These are phyloP conservation scores for Rhabdophis nuchalis DNA, from an alignment of 2,797 vertebrate species.

Conservation along the genomic window DNA sequence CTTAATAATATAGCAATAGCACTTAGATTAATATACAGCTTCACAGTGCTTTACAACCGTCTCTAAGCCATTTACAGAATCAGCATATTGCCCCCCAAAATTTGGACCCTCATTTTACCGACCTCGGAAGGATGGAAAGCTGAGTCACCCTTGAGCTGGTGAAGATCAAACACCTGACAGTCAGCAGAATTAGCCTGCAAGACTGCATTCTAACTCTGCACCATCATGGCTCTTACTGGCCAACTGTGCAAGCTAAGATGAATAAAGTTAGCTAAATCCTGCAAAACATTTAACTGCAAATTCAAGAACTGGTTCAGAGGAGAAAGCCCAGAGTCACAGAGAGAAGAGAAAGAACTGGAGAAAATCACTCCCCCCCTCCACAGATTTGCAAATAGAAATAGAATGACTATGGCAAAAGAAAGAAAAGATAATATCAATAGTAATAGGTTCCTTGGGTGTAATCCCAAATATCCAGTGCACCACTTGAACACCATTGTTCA, in stretches of 20 bases:
- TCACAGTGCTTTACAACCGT: no score
- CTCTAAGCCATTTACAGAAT: no score
- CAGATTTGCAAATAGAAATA: neutral
- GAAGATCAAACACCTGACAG: neutral
- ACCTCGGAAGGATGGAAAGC: no score
- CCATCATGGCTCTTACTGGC: neutral
- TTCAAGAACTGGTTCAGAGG: neutral
- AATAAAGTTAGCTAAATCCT: neutral
- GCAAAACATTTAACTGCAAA: neutral
- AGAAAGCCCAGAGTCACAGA: neutral
- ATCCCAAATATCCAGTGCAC: neutral
- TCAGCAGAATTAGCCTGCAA: neutral
- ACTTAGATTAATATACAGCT: neutral
- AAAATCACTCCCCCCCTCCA: neutral
- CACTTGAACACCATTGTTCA: neutral
- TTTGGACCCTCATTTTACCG: no score
- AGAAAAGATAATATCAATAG: neutral
- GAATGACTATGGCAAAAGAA: neutral
- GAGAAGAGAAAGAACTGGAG: neutral
- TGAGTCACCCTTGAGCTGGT: no score
- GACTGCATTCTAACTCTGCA: neutral
- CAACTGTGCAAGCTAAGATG: neutral
- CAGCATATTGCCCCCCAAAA: no score
- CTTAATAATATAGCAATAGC: neutral
- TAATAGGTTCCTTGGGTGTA: neutral